These are phyloP conservation scores for Spodoptera exigua DNA, from an alignment of 2,888 invertebrate genomes.

Conservation along the genomic window DNA sequence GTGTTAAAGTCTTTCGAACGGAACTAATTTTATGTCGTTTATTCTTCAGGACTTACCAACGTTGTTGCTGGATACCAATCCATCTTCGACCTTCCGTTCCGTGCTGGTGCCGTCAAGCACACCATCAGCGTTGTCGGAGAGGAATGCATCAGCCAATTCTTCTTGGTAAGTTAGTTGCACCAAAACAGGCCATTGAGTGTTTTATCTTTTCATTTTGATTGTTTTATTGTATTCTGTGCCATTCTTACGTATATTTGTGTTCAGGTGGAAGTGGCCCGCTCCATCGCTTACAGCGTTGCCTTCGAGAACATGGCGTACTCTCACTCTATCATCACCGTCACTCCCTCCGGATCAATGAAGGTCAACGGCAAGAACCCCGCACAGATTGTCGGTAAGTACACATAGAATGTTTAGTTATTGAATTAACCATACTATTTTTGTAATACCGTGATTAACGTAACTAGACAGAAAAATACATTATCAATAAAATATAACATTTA, in stretches of 20 bases:
- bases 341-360: constrained; percentile 81
- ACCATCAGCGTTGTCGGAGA: constrained; percentile 91
- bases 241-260: background rate
- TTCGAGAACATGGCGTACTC: constrained; percentile 89
- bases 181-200: too few relatives aligned
- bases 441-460: too few relatives aligned
- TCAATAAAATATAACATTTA: too few relatives aligned
- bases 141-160: constrained; percentile 87
- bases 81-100: constrained; percentile 92
- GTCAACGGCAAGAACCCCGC: constrained; percentile 88
- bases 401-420: background rate
- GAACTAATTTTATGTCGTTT: background rate
- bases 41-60: constrained; percentile 80
- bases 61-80: constrained; percentile 91
- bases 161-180: constrained; percentile 82
- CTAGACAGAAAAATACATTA: too few relatives aligned
- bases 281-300: constrained; percentile 59
- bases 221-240: constrained; percentile 1
- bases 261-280: constrained; percentile 62
- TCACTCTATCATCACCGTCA: constrained; percentile 90
- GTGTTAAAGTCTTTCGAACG: too few relatives aligned
- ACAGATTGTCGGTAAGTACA: constrained; percentile 87
- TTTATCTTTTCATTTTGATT: too few relatives aligned
- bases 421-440: too few relatives aligned
- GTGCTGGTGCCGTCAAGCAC: constrained; percentile 93